Evolutionary conservation across 2,797 vertebrate species (phyloP), one percentile per base, ranked within the genome.

Genomic region (Enteromius afrohamiltoni): DNA sequence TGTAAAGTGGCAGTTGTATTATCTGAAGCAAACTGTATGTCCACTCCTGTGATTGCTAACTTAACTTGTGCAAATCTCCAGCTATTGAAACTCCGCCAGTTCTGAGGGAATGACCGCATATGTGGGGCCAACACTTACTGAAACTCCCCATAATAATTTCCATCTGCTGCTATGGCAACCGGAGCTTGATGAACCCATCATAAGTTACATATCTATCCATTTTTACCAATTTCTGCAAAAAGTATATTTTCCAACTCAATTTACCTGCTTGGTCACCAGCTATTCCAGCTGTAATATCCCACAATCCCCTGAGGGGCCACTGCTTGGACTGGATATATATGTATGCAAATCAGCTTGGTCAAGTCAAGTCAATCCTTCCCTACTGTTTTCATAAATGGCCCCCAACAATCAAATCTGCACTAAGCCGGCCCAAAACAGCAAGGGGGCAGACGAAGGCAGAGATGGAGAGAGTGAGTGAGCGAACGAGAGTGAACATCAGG

Each of bases 391-490:
- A 80, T 55, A 78, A 80, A 79, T 75, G 55, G 17, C 64, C 64
- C 53, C 62, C 37, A 70, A 76, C 77, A 81, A 84, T 86, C 78
- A 83, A 86, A 86, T 86, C 78, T 80, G 60, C 78, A 47, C 45
- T 67, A 77, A 77, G 51, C 21, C 47, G 47, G 62, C 80, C 55
- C 45, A 83, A 80, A 79, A 75, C 67, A 62, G 53, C 81, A 55
- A 40, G 11, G 42, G 68, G 67, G 64, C 40, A 49, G 86, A 71
- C 85, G 85, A 87, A 86, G 34, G 90, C 89, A 87, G 87, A 90
- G 89, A 83, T 85, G 86, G 88, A 89, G 88, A 88, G 71, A 62
- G 81, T 84, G 84, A 79, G 70, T 90, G 90, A 92, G 89, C 85
- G 89, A 80, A 88, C 87, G 89, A 88, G 89, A 85, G 70, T 83